Conservation (phyloP, 2,797 vertebrate genomes). For the Xenops minutus region DNA sequence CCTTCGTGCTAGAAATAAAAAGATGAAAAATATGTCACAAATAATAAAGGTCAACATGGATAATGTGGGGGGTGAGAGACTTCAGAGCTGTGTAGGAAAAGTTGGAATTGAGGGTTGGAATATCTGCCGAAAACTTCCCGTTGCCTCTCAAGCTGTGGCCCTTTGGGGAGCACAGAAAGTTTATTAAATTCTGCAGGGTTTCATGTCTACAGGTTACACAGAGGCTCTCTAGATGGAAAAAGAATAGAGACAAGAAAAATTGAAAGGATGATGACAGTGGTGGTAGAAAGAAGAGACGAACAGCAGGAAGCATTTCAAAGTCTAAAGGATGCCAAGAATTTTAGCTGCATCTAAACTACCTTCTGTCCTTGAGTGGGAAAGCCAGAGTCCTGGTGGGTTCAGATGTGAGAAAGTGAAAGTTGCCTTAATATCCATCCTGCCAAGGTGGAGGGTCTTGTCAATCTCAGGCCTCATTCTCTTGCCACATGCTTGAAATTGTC, state of each 20-base stretch:
- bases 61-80: neutral
- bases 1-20: neutral
- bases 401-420: neutral
- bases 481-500: neutral
- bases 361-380: neutral
- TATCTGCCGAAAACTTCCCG: neutral
- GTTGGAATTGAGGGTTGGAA: neutral
- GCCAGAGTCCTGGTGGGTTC: neutral
- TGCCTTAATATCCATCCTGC: neutral
- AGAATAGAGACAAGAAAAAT: neutral
- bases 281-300: neutral
- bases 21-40: neutral
- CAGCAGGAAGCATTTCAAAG: neutral
- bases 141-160: neutral
- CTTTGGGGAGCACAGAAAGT: fast-evolving
- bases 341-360: neutral
- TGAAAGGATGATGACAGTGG: neutral
- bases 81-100: neutral
- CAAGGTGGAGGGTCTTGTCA: neutral
- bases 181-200: neutral
- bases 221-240: neutral
- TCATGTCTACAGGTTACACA: neutral
- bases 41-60: neutral
- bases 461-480: neutral
- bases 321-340: neutral